Conservation (phyloP, 2,113 vertebrate genomes). For the Sapayoa aenigma region DNA sequence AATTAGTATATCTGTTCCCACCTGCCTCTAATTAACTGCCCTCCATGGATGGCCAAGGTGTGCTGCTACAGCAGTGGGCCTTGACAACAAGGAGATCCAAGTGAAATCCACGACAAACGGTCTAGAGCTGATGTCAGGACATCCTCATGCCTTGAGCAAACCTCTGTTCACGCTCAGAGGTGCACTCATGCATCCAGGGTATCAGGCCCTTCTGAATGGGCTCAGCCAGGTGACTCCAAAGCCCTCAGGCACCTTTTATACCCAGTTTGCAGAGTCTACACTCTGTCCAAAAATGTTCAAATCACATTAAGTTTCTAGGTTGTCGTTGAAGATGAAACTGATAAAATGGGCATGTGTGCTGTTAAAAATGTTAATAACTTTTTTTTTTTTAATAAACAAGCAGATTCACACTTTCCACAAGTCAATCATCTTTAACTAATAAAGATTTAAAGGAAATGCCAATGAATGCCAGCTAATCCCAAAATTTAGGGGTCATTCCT, state of each 20-base stretch:
- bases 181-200: neutral
- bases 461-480: neutral
- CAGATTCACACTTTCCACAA: neutral
- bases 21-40: too few species aligned
- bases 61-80: neutral
- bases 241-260: neutral
- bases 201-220: neutral
- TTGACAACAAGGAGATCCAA: neutral
- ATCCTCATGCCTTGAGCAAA: neutral
- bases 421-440: neutral
- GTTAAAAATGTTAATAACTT: neutral
- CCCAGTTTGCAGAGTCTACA: neutral
- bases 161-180: neutral
- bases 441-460: neutral
- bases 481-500: neutral
- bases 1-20: accelerated
- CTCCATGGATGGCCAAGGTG: accelerated
- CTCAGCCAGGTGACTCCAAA: neutral
- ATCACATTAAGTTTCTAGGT: neutral
- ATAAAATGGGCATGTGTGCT: neutral
- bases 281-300: neutral
- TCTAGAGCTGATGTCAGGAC: neutral
- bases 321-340: neutral
- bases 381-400: neutral
- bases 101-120: accelerated